These are phyloP conservation scores for Agrenia bidenticulata DNA, from an alignment of 2,888 invertebrate species.

Conservation along the genomic window DNA sequence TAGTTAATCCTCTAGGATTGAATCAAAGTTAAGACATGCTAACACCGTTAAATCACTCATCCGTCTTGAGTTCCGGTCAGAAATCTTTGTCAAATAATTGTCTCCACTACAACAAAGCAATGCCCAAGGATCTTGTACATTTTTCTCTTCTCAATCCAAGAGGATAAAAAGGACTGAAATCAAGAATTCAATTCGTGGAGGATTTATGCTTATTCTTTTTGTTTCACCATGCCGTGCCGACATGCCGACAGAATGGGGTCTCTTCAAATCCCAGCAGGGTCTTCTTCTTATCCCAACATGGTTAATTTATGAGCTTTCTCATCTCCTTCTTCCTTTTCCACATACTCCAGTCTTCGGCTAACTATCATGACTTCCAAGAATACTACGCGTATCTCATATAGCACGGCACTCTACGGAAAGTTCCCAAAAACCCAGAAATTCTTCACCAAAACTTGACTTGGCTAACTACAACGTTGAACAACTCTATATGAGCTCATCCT, in stretches of 20 bases:
- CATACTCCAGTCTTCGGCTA: conserved; percentile 1
- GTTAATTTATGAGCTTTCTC: conserved; percentile 52
- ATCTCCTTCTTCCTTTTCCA: conserved; percentile 23
- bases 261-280: conserved; percentile 51
- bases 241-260: conserved; percentile 50
- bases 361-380: neutral
- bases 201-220: conserved; percentile 49
- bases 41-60: no score
- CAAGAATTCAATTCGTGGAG: conserved; percentile 34
- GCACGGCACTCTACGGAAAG: conserved; percentile 15
- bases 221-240: conserved; percentile 48
- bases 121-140: no score
- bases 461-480: no score
- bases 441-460: no score
- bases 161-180: neutral
- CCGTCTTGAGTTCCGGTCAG: no score
- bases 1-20: no score
- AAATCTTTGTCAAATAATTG: no score
- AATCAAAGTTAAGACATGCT: no score
- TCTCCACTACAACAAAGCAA: no score
- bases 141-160: neutral
- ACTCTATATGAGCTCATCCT: neutral
- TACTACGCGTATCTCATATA: no score
- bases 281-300: conserved; percentile 49
- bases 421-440: no score